Evolutionary conservation across 1,140 invertebrate species (phyloP).

Genomic region (Spodoptera litura): DNA sequence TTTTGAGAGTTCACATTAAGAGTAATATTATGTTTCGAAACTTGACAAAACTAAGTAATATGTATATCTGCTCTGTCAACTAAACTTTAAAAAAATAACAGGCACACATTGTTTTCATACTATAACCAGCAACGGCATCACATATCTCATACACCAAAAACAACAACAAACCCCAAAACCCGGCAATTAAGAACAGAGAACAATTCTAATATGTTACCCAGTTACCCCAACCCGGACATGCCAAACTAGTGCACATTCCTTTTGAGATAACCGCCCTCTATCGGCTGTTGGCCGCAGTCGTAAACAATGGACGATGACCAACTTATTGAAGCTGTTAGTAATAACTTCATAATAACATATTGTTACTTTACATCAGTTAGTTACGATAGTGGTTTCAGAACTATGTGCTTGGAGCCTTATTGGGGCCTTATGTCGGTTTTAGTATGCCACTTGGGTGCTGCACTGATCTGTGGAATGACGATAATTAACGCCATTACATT

Average conservation of each 20-base stretch:
- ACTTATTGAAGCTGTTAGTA: background rate
- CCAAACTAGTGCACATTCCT: background rate
- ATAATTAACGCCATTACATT: background rate
- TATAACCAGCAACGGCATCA: too few species aligned
- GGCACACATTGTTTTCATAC: too few species aligned
- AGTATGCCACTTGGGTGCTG: background rate
- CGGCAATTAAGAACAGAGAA: too few species aligned
- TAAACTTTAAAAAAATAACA: too few species aligned
- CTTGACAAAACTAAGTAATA: too few species aligned
- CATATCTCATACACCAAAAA: too few species aligned
- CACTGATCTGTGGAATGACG: background rate
- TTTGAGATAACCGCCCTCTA: background rate
- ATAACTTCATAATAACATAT: background rate
- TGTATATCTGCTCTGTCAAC: too few species aligned
- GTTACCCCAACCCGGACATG: too few species aligned
- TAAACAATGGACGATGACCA: background rate
- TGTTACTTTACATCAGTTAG: background rate
- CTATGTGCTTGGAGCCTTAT: background rate
- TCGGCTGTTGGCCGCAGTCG: background rate
- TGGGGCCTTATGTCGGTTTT: background rate
- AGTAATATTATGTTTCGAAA: too few species aligned
- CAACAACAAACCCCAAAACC: too few species aligned
- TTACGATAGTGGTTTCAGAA: background rate
- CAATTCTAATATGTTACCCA: too few species aligned
- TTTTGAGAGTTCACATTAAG: too few species aligned